Percentiles rank a stretch among this genome's conserved stretches.
These are phyloP conservation scores for Parotia lawesii DNA, from an alignment of 2,113 vertebrate species.

Conservation along the genomic window DNA sequence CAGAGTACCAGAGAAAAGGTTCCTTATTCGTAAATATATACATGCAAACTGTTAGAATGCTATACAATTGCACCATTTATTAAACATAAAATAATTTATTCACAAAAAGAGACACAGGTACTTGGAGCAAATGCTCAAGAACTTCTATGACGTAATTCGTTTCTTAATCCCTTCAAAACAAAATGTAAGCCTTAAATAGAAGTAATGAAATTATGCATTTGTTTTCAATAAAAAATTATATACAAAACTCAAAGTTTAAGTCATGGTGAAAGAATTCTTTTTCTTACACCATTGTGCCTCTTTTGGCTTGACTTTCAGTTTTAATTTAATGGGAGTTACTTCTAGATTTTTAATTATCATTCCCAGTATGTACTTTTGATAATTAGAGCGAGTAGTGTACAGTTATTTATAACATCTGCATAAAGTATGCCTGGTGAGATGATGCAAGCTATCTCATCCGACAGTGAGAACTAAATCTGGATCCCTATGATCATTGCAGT, in stretches of 20 bases:
- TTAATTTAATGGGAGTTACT: neutral
- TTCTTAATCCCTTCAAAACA: neutral
- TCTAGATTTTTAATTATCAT: neutral
- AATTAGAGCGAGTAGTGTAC: neutral
- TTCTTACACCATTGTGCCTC: neutral
- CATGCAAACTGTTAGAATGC: neutral
- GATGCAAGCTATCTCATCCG: neutral
- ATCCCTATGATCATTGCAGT: neutral
- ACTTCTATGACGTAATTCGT: neutral
- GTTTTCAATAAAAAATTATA: neutral
- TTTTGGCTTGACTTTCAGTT: neutral
- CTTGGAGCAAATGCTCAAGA: neutral
- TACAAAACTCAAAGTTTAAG: neutral
- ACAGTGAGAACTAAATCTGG: neutral
- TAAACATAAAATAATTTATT: neutral
- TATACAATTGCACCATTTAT: neutral
- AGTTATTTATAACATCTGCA: neutral
- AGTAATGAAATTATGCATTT: neutral
- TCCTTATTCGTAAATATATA: neutral
- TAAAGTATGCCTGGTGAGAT: neutral
- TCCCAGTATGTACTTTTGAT: neutral
- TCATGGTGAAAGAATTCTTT: neutral
- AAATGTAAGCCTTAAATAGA: neutral
- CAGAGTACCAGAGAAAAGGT: neutral
- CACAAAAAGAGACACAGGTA: neutral